Evolutionary conservation across 30 jellyfish, hydroid and myxozoan species (phyloP), one percentile per base, ranked within the genome.

Genomic region (Aurelia coerulea): DNA sequence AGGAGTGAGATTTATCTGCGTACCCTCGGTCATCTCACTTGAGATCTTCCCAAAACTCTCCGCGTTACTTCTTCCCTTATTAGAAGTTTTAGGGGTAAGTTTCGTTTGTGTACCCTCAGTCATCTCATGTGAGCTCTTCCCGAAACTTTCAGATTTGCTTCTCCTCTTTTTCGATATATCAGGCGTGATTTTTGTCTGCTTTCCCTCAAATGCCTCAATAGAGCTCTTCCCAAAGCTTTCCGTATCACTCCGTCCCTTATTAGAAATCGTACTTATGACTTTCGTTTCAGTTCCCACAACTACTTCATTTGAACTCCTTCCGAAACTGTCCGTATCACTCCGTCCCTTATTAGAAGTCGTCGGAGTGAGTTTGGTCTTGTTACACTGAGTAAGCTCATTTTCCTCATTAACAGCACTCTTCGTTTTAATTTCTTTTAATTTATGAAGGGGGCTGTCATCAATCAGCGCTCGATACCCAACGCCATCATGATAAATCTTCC

Each of bases 401-500:
- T 79, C 81, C 12, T 29, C 73, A 10, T 9, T 39, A 39, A 79
- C 88, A 11, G 59, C 67, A 68, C 39, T 67, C 51, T 1, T 35
- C 46, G 13, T 64, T 15, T 78, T 64, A 17, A 82, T 59, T 10
- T 32, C 62, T 15, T 62, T 66, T 50, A 53, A 8, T 35, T 91
- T 85, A 58, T 79, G 86, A 31, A 87, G 42, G 23, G 87, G 96
- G 52, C 85, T 76, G 39, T 83, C 85, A 66, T 93, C 96, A 50
- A 73, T 56, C 12, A 87, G 68, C 3, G 96, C 97, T 35, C 90
- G 52, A 65, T 93, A 93, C 4, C 98, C 98, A 4, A 93, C 85
- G 60, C 96, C 98, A 75, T 93, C 91, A 29, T 88, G 96, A 63
- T 85, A 88, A 23, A 88, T 81, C 46, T 88, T 78, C 60, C 96